Conservation (phyloP, 35 echinoderm and acorn worm species). For the Heliocidaris erythrogramma region DNA sequence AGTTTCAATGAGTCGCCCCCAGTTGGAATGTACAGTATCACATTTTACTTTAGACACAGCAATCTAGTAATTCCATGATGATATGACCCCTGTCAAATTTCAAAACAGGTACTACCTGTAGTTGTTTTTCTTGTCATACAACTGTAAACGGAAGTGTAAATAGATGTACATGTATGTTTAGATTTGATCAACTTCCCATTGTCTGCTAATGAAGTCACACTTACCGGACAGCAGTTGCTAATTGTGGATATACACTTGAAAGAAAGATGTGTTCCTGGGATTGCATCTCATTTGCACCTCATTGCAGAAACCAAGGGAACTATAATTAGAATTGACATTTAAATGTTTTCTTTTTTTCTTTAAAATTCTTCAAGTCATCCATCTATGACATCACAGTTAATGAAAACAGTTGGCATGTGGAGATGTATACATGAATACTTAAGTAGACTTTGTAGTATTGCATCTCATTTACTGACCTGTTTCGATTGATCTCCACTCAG, state of each 20-base stretch:
- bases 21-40: too few species aligned
- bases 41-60: too few species aligned
- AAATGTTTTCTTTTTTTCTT: neutral
- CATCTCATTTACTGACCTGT: neutral
- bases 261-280: neutral
- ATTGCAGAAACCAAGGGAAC: neutral
- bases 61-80: too few species aligned
- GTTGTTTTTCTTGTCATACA: too few species aligned
- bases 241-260: neutral
- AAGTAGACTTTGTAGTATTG: neutral
- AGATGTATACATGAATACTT: neutral
- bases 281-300: neutral
- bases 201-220: neutral
- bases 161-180: neutral
- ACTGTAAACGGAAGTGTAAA: neutral
- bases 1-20: too few species aligned
- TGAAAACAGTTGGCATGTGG: neutral
- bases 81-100: too few species aligned
- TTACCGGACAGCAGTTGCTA: neutral
- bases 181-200: neutral
- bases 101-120: too few species aligned
- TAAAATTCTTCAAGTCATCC: neutral
- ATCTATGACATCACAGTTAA: constrained; percentile 4
- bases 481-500: neutral
- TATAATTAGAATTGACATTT: neutral